phyloP scores from a whole-genome alignment of 1,140 invertebrate genomes.

The Drosophila truncata region DNA sequence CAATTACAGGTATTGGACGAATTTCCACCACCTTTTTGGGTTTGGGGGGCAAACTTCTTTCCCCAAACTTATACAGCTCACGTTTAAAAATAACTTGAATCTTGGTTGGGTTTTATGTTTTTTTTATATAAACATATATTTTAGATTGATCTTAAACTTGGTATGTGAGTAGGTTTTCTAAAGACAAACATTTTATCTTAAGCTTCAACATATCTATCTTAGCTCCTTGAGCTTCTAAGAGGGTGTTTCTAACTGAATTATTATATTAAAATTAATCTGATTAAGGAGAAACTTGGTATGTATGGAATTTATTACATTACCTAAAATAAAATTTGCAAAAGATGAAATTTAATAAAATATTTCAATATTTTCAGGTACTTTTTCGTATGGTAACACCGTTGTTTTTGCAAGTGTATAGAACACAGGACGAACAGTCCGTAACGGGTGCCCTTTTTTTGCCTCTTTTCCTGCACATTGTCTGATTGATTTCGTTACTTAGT shows the following conservation, averaged over 20 bases:
- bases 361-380: not conserved
- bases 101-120: too few relatives aligned
- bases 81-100: slow-evolving; percentile 1
- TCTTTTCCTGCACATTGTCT: slow-evolving; percentile 8
- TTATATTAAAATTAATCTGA: not conserved
- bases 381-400: too few relatives aligned
- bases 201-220: not conserved
- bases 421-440: not conserved
- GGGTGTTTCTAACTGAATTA: not conserved
- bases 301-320: too few relatives aligned
- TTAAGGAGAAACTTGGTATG: not conserved
- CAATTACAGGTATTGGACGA: slow-evolving; percentile 21
- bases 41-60: not conserved
- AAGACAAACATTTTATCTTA: not conserved
- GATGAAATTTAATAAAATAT: too few relatives aligned
- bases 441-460: not conserved
- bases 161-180: not conserved
- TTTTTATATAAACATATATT: not conserved
- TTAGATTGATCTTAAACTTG: not conserved
- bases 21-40: slow-evolving; percentile 3
- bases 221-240: too few relatives aligned
- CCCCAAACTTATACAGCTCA: not conserved
- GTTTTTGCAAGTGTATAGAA: slow-evolving; percentile 1
- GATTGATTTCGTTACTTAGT: slow-evolving; percentile 42
- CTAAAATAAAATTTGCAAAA: rapidly evolving